phyloP scores from a whole-genome alignment of 2,797 vertebrate genomes.

The Chiroxiphia lanceolata region DNA sequence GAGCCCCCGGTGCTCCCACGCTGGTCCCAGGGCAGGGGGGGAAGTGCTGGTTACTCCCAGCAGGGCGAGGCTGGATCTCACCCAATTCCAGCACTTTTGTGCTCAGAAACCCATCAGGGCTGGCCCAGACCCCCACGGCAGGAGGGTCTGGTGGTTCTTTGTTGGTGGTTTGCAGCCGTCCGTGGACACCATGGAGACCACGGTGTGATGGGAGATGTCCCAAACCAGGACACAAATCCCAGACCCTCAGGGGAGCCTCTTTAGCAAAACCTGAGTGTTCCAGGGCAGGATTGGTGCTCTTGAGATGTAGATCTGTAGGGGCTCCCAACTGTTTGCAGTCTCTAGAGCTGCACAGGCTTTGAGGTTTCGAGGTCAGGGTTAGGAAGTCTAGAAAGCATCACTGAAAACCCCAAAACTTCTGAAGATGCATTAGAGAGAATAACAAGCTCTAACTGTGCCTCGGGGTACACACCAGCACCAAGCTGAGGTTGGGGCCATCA shows the following conservation, averaged over 20 bases:
- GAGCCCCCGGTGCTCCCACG: rapidly evolving
- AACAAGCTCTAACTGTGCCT: background rate
- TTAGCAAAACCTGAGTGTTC: background rate
- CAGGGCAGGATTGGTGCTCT: background rate
- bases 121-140: background rate
- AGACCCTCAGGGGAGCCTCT: background rate
- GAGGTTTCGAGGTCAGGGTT: background rate
- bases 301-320: background rate
- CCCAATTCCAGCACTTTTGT: background rate
- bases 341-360: background rate
- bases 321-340: background rate
- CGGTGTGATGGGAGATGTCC: background rate
- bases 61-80: background rate
- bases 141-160: background rate
- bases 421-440: background rate
- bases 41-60: background rate
- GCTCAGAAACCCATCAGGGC: background rate
- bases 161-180: background rate
- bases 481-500: background rate
- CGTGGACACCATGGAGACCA: background rate
- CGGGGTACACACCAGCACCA: background rate
- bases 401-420: background rate
- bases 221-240: background rate
- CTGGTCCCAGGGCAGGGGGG: background rate
- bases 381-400: background rate